A percentile compares a stretch with the other conserved stretches of the same genome.
Evolutionary conservation across 2,797 vertebrate genomes (phyloP).

Genomic region (Alca torda): DNA sequence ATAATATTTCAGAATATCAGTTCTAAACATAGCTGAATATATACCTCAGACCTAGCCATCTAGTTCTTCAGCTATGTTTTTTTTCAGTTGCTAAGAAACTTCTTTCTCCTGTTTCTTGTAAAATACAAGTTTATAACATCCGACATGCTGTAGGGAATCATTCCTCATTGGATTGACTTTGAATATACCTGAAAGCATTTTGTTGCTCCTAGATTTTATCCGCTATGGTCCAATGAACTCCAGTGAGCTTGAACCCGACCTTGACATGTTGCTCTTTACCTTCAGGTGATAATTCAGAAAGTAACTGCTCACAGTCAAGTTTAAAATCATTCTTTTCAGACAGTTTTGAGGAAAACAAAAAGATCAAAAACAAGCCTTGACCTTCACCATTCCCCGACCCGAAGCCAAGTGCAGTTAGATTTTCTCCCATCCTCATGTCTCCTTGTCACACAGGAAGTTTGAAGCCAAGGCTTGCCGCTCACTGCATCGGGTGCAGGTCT

Average conservation of each 20-base stretch:
- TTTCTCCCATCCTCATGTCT: neutral
- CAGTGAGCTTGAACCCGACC: slow-evolving; percentile 61
- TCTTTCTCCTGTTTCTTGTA: slow-evolving; percentile 49
- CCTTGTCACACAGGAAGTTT: neutral
- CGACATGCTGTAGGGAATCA: slow-evolving; percentile 27
- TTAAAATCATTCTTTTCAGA: slow-evolving; percentile 53
- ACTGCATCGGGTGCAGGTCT: neutral
- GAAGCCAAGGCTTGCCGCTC: slow-evolving; percentile 18
- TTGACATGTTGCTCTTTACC: slow-evolving; percentile 68
- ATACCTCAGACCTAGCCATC: neutral
- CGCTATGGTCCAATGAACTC: slow-evolving; percentile 63
- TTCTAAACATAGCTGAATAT: neutral
- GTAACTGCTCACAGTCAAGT: slow-evolving; percentile 48
- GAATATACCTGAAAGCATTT: slow-evolving; percentile 75
- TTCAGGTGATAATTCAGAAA: slow-evolving; percentile 72
- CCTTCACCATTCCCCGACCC: slow-evolving; percentile 7
- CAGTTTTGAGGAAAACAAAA: slow-evolving; percentile 21
- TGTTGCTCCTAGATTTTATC: slow-evolving; percentile 61
- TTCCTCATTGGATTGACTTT: slow-evolving; percentile 68
- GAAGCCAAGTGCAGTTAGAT: slow-evolving; percentile 33
- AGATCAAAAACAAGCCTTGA: slow-evolving; percentile 39
- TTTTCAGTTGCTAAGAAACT: slow-evolving; percentile 32
- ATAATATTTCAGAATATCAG: neutral
- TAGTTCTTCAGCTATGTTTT: neutral
- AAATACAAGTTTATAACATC: slow-evolving; percentile 53